A percentile compares a stretch with the other conserved stretches of the same genome.
Conservation (phyloP, 2,797 vertebrate species). For the Pantherophis alleghaniensis region DNA sequence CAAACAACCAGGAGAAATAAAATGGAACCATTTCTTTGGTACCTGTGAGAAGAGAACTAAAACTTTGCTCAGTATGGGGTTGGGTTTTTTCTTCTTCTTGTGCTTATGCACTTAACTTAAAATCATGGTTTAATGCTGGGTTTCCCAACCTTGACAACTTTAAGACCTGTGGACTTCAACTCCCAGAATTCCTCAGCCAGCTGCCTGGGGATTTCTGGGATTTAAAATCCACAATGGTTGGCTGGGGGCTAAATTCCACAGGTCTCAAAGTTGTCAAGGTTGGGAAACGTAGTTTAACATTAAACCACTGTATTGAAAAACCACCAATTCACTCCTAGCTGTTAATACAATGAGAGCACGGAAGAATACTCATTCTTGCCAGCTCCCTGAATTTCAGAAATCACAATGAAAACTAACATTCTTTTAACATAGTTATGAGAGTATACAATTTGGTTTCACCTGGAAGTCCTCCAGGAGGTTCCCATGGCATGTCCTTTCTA, state of each 20-base stretch:
- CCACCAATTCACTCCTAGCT: not conserved
- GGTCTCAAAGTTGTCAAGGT: not conserved
- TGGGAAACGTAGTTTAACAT: not conserved
- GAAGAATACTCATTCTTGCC: not conserved
- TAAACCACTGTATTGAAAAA: not conserved
- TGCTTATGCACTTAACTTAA: not conserved
- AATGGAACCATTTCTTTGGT: not conserved
- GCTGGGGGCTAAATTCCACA: not conserved
- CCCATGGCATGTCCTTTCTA: not conserved
- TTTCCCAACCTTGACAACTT: not conserved
- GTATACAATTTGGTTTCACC: not conserved
- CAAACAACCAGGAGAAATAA: not conserved
- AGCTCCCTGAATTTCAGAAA: not conserved
- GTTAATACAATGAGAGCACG: not conserved
- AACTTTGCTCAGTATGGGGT: not conserved
- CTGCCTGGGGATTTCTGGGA: not conserved
- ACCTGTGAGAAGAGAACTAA: not conserved
- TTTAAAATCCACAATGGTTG: not conserved
- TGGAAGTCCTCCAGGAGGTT: not conserved
- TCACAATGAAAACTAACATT: not conserved
- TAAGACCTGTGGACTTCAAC: not conserved
- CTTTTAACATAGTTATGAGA: not conserved
- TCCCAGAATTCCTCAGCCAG: not conserved
- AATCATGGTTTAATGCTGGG: not conserved
- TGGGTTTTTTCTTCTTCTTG: not conserved